Conservation (phyloP, 2,888 invertebrate genomes). For the Stegophylla sp. region DNA sequence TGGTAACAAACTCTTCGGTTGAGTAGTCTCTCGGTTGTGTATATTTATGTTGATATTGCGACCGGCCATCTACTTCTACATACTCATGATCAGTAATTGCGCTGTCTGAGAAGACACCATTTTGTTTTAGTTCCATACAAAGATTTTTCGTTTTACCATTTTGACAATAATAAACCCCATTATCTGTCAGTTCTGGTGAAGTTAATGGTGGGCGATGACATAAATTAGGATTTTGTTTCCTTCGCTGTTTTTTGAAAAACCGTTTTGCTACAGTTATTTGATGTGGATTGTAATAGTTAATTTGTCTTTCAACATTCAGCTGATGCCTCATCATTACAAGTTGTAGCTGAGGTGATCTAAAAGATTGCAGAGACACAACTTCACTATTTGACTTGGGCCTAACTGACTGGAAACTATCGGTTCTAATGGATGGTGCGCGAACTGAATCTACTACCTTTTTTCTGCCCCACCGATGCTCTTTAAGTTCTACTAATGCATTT, state of each 20-base stretch:
- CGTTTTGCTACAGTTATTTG: slow-evolving; percentile 92
- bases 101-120: slow-evolving; percentile 45
- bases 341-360: slow-evolving; percentile 63
- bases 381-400: slow-evolving; percentile 54
- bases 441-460: slow-evolving; percentile 53
- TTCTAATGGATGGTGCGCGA: slow-evolving; percentile 39
- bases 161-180: slow-evolving; percentile 40
- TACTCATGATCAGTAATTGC: slow-evolving; percentile 55
- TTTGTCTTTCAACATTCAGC: slow-evolving; percentile 60
- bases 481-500: slow-evolving; percentile 46
- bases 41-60: slow-evolving; percentile 58
- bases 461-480: slow-evolving; percentile 55
- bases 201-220: slow-evolving; percentile 42
- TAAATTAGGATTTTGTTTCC: slow-evolving; percentile 75
- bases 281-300: slow-evolving; percentile 84
- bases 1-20: slow-evolving; percentile 60
- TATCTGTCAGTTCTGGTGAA: slow-evolving; percentile 50
- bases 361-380: slow-evolving; percentile 49
- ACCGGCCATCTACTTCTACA: slow-evolving; percentile 44
- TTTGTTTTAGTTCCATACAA: slow-evolving; percentile 67
- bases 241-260: slow-evolving; percentile 86
- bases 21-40: slow-evolving; percentile 61
- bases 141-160: slow-evolving; percentile 80
- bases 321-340: slow-evolving; percentile 62
- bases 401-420: slow-evolving; percentile 55